Conservation (phyloP, 1,140 invertebrate species). For the Drosophila pallidifrons region DNA sequence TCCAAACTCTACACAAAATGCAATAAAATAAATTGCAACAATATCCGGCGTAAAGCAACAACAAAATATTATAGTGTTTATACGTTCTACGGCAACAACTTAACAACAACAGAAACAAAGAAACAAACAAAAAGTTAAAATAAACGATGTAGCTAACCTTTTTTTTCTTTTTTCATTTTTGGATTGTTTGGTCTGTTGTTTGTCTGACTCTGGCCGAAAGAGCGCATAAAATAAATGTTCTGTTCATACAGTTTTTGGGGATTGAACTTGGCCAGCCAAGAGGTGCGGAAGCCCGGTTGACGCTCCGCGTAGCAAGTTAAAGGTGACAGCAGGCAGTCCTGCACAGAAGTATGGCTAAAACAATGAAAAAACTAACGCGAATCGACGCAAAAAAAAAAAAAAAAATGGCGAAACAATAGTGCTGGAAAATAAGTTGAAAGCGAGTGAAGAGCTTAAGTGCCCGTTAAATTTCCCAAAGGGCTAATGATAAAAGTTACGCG, state of each 20-base stretch:
- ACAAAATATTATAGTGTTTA: constrained; percentile 46
- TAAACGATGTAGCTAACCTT: constrained; percentile 73
- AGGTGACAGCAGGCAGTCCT: constrained; percentile 65
- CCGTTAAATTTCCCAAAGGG: constrained; percentile 81
- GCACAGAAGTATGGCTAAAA: constrained; percentile 36
- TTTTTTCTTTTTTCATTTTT: constrained; percentile 31
- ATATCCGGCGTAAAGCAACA: constrained; percentile 61
- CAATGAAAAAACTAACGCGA: constrained; percentile 32
- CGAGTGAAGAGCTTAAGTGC: constrained; percentile 80
- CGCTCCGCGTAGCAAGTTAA: constrained; percentile 52
- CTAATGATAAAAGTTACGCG: constrained; percentile 83
- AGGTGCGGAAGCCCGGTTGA: constrained; percentile 37
- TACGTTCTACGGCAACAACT: constrained; percentile 25
- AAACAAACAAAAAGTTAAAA: constrained; percentile 57
- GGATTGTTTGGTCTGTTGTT: constrained; percentile 35
- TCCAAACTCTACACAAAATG: constrained; percentile 75
- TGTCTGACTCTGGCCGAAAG: constrained; percentile 41
- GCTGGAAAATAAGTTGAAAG: constrained; percentile 72
- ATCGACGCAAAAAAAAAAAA: constrained; percentile 20
- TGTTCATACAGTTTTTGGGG: constrained; percentile 11
- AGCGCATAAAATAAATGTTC: constrained; percentile 80
- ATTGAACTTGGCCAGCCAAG: constrained; percentile 16
- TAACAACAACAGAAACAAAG: constrained; percentile 39
- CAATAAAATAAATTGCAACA: constrained; percentile 83
- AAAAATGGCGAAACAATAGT: constrained; percentile 77